These are phyloP conservation scores for Ochotona princeps DNA, from an alignment of 2,113 vertebrate genomes.

Conservation along the genomic window DNA sequence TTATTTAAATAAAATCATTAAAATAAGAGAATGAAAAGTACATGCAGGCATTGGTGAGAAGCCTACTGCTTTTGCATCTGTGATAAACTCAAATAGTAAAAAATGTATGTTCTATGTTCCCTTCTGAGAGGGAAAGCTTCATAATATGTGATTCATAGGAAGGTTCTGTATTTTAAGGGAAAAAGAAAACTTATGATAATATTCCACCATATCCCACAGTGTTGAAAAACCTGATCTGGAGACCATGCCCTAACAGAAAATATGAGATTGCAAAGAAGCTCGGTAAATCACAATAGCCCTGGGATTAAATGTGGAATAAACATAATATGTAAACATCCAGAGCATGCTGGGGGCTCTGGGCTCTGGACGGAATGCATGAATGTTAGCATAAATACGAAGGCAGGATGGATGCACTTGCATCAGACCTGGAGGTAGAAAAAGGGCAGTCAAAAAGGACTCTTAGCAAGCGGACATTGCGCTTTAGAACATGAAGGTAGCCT, in stretches of 20 bases:
- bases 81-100: not conserved
- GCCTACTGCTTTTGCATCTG: not conserved
- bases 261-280: not conserved
- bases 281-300: not conserved
- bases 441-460: not conserved
- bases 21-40: not conserved
- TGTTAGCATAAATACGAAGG: fast-evolving
- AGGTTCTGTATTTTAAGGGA: not conserved
- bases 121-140: not conserved
- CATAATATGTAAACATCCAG: not conserved
- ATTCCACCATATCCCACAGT: not conserved
- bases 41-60: not conserved
- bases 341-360: not conserved
- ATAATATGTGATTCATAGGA: not conserved
- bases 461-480: not conserved
- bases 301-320: not conserved
- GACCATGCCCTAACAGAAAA: not conserved
- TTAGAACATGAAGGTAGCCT: not conserved
- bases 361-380: not conserved
- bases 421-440: not conserved
- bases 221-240: not conserved
- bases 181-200: not conserved
- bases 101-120: not conserved
- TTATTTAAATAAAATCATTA: not conserved
- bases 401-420: not conserved